Base-by-base conservation (phyloP, 1,140 invertebrate species). In the Apis mellifera region DNA sequence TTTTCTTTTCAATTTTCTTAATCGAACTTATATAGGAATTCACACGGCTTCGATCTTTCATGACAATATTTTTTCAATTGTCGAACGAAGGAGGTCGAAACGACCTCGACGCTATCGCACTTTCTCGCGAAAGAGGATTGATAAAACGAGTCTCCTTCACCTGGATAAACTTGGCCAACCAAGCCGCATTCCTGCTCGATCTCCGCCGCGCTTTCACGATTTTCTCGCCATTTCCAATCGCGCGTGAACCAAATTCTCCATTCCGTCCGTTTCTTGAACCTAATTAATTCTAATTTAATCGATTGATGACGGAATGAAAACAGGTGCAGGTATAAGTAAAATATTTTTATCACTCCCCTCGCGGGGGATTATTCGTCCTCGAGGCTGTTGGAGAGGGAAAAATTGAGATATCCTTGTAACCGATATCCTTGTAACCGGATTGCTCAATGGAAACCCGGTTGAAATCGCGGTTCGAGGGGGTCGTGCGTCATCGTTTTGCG, bases 81-180 rank as follows among this genome's bases (percentile, higher is more conserved):
- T n/a, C n/a, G n/a, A n/a, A n/a, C 26, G 26, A 26, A 26, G 26
- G 26, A 26, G 26, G 26, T 1, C 2, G n/a, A 23, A 50, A 59
- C 59, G 32, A 59, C 66, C 65, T 78, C 66, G 64, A 60, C 48
- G 57, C 32, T 26, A 26, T 70, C 77, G 23, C 74, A 17, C 74
- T 65, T 26, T 71, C 23, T 42, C n/a, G 50, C 50, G n/a, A 26
- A 11, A 50, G 23, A 9, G 60, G n/a, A 74, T 65, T 80, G 70
- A 80, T 74, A 80, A 80, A 71, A 71, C 77, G 78, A 55, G 78
- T 80, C 78, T 55, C 78, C 78, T 80, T 80, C 70, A 74, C 78
- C 78, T 80, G 78, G 60, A 74, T 73, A 80, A 42, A 62, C n/a
- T n/a, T n/a, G 55, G 71, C 59, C 50, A 5, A 3, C 32, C 5